These are phyloP conservation scores for Alentia gelatinosa DNA, from an alignment of 2,888 invertebrate genomes.

Conservation along the genomic window DNA sequence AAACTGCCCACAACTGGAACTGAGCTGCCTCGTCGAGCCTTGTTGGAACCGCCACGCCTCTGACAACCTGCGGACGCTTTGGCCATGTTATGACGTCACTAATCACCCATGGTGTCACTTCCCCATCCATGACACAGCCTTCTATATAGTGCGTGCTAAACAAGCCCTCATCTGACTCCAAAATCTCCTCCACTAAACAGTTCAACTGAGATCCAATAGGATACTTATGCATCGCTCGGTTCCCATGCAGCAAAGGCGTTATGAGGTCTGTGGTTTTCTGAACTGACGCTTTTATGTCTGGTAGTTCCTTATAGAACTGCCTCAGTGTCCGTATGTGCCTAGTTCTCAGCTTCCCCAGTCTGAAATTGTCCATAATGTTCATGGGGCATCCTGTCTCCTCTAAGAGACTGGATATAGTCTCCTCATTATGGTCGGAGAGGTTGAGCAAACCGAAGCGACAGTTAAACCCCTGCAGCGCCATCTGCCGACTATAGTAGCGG, in stretches of 20 bases:
- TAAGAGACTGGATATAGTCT: not conserved
- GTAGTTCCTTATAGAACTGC: not conserved
- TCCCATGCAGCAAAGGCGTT: not conserved
- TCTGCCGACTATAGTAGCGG: constrained; percentile 19
- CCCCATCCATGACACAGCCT: constrained; percentile 24
- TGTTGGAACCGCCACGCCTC: not conserved
- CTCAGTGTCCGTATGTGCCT: not conserved
- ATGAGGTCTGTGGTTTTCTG: not conserved
- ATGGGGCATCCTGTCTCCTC: constrained; percentile 7
- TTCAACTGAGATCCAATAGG: not conserved
- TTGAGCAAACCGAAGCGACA: not conserved
- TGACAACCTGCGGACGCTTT: not conserved
- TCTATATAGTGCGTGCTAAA: not conserved
- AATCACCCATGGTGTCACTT: constrained; percentile 13
- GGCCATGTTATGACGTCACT: not conserved
- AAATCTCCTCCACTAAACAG: not conserved
- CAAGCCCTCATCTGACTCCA: not conserved
- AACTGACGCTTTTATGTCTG: not conserved
- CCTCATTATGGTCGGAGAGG: not conserved
- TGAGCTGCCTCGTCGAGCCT: not conserved
- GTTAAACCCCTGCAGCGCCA: not conserved
- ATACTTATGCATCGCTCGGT: not conserved
- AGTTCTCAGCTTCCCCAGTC: not conserved
- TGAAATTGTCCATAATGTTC: not conserved
- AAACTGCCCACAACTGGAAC: constrained; percentile 40